These are phyloP conservation scores for Vimba vimba DNA, from an alignment of 2,113 vertebrate species.

Conservation along the genomic window DNA sequence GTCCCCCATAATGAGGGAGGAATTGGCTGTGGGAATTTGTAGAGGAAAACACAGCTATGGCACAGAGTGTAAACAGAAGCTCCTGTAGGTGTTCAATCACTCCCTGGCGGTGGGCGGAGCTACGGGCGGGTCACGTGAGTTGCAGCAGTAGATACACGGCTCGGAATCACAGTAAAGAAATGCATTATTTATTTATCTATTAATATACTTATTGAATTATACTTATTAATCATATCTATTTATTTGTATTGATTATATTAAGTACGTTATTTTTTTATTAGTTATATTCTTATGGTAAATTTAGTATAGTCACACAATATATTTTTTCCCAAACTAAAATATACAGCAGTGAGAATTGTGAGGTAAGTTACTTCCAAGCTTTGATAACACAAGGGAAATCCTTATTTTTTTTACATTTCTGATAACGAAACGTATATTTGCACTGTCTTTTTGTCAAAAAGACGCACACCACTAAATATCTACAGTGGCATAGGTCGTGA, in stretches of 20 bases:
- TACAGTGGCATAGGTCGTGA: too few relatives aligned
- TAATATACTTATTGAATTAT: background rate
- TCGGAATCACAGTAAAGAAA: background rate
- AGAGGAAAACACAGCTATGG: slow-evolving; percentile 24
- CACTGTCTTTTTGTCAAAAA: too few relatives aligned
- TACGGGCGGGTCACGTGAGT: slow-evolving; percentile 3
- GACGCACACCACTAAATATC: too few relatives aligned
- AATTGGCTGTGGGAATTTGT: slow-evolving; percentile 29
- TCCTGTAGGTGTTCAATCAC: background rate
- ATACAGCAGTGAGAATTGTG: background rate
- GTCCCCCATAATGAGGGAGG: slow-evolving; percentile 74
- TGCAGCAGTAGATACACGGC: background rate
- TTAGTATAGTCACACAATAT: background rate
- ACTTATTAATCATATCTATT: background rate
- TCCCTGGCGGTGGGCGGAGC: slow-evolving; percentile 18
- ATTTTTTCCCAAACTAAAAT: background rate
- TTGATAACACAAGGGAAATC: background rate
- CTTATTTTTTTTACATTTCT: too few relatives aligned
- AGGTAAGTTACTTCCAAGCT: background rate
- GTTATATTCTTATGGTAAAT: background rate
- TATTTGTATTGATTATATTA: background rate
- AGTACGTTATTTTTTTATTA: background rate
- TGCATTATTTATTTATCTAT: background rate
- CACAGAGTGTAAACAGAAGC: slow-evolving; percentile 28
- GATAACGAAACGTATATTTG: too few relatives aligned